Base-by-base conservation (phyloP, 2,797 vertebrate genomes). In the Pelodytes ibericus region DNA sequence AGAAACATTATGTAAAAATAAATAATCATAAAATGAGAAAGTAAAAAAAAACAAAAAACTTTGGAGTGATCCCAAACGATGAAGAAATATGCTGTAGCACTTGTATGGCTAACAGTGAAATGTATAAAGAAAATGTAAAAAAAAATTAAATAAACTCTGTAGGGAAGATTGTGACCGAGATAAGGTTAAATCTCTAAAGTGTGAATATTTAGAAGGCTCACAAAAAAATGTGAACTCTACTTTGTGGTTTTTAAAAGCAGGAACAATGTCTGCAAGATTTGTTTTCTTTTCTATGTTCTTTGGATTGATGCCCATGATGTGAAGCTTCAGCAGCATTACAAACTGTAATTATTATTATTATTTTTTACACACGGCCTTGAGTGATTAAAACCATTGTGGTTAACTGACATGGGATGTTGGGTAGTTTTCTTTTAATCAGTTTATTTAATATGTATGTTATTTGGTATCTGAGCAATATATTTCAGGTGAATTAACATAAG, bases 231-330 rank as follows among this genome's bases (percentile, higher is more conserved):
- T 80, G 80, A 82, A 83, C 79, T 66, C 76, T 4, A 82, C 80
- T 82, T 84, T 84, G 84, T 80, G 83, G 86, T 86, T 87, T 87
- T 82, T 86, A 88, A 85, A 87, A 87, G 83, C 82, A 80, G 86
- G 82, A 87, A 85, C 77, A 83, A 81, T 83, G 79, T 86, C 85
- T 85, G 80, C 75, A 67, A 75, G 64, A 83, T 81, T 85, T 87
- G 81, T 87, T 87, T 86, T 86, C 73, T 83, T 83, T 82, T 81
- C 81, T 47, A 0, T 86, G 82, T 83, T 82, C 80, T 81, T 86
- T 87, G 85, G 69, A 65, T 18, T 16, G 1, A 2, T 66, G 75
- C 75, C 75, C 68, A 60, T 41, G 16, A 30, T 29, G 61, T 26
- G 18, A 27, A 77, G 51, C 61, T 39, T 77, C 75, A 62, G 25